A percentile compares a stretch with the other conserved stretches of the same genome.
Conservation (phyloP, 2,797 vertebrate species). For the Hyperoplus immaculatus region DNA sequence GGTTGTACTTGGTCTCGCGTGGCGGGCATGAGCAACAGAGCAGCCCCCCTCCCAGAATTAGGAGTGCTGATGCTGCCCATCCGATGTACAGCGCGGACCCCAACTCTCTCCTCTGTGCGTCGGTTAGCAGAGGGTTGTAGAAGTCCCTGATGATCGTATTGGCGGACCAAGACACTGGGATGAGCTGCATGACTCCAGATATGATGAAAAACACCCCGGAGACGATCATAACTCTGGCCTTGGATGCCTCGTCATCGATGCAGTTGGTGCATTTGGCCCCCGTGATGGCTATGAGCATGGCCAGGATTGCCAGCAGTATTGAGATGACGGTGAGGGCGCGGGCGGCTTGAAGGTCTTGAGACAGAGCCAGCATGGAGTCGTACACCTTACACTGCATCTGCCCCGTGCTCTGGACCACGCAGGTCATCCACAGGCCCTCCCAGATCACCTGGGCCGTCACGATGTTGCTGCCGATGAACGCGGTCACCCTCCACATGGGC, state of each 20-base stretch:
- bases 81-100: conserved; percentile 92
- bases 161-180: conserved; percentile 95
- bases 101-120: conserved; percentile 91
- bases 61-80: conserved; percentile 90
- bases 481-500: conserved; percentile 94
- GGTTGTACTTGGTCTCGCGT: conserved; percentile 87
- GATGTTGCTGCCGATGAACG: conserved; percentile 95
- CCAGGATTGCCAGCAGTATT: conserved; percentile 89
- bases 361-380: conserved; percentile 90
- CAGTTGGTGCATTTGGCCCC: conserved; percentile 97
- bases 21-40: conserved; percentile 96
- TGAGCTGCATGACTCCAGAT: conserved; percentile 90
- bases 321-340: conserved; percentile 91
- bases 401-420: conserved; percentile 92
- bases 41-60: conserved; percentile 90
- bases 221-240: conserved; percentile 94
- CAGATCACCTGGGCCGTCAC: conserved; percentile 92
- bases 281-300: conserved; percentile 90
- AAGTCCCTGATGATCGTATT: conserved; percentile 95
- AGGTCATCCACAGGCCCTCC: conserved; percentile 94
- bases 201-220: conserved; percentile 92
- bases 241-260: conserved; percentile 92
- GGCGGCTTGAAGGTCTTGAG: conserved; percentile 92
- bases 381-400: conserved; percentile 95
- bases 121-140: conserved; percentile 90